These are phyloP conservation scores for Epicauta chinensis DNA, from an alignment of 1,140 invertebrate species.

Conservation along the genomic window DNA sequence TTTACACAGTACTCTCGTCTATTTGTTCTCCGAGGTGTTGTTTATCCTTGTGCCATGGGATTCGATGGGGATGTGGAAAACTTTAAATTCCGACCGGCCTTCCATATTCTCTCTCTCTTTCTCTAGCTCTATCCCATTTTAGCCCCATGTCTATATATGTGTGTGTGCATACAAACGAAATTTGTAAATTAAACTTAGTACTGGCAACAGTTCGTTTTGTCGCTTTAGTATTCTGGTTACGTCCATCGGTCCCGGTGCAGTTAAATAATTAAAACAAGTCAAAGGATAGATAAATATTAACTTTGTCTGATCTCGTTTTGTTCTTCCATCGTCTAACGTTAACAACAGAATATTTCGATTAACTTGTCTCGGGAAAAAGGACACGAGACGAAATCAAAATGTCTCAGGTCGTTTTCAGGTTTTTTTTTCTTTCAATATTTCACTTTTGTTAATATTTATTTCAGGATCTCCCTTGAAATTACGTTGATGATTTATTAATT, in stretches of 20 bases:
- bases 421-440: no score
- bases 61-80: not conserved
- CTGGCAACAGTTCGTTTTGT: constrained; percentile 13
- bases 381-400: no score
- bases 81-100: not conserved
- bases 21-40: not conserved
- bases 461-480: not conserved
- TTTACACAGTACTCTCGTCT: no score
- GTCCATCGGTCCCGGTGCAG: constrained; percentile 1
- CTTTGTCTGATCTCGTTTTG: constrained; percentile 3
- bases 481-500: no score
- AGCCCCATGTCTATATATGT: no score
- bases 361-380: constrained; percentile 2
- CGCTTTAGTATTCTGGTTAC: constrained; percentile 11
- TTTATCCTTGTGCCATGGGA: constrained; percentile 5
- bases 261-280: constrained; percentile 16
- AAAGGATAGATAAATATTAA: constrained; percentile 17
- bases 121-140: no score
- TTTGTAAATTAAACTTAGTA: constrained; percentile 7
- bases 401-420: not conserved
- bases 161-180: constrained; percentile 13
- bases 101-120: no score
- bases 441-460: not conserved
- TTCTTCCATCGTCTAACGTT: constrained; percentile 4
- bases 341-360: not conserved